A percentile compares a stretch with the other conserved stretches of the same genome.
Evolutionary conservation across 1,140 invertebrate species (phyloP).

Genomic region (Eubasilissa regina): DNA sequence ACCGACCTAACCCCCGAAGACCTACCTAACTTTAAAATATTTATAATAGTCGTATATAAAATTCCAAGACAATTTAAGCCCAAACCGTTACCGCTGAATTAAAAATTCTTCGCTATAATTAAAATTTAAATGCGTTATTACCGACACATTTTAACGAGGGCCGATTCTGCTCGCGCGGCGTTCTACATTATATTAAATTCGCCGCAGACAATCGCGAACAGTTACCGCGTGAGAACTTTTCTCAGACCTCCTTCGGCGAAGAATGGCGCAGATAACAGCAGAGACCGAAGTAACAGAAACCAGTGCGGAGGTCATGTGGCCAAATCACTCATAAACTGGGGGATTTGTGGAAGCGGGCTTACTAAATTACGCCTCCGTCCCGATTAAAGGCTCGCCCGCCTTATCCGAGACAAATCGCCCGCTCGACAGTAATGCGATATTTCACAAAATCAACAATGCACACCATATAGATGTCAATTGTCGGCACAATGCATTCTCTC

Average conservation of each 20-base stretch:
- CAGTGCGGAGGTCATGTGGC: background rate
- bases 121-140: background rate
- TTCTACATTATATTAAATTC: background rate
- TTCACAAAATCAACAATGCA: no score
- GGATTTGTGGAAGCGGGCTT: background rate
- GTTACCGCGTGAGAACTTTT: background rate
- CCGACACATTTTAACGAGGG: background rate
- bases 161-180: background rate
- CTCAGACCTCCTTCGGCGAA: background rate
- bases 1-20: no score
- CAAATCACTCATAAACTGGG: background rate
- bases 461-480: no score
- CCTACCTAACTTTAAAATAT: no score
- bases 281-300: background rate
- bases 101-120: background rate
- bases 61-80: no score
- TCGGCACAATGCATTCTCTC: no score
- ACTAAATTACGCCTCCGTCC: no score
- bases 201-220: conserved; percentile 1
- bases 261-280: background rate
- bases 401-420: no score
- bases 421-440: no score
- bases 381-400: no score
- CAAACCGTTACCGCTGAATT: no score
- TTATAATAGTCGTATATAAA: no score